Base-by-base conservation (phyloP, 92 coral and sea anemone genomes). In the Epizoanthus stellaris region DNA sequence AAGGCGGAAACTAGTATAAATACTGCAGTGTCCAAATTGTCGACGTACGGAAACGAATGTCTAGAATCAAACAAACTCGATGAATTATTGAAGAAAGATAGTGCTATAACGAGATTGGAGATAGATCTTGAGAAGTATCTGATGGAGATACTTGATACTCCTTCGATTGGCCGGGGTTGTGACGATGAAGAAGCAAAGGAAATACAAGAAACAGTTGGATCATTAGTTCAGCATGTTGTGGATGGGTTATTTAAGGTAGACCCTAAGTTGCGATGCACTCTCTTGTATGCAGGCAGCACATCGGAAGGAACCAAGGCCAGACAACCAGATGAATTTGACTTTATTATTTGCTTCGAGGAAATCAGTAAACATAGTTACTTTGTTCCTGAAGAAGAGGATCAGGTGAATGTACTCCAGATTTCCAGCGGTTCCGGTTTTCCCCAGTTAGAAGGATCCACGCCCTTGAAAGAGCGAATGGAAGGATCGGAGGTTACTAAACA, bases 291-390 rank as follows among this genome's bases (percentile, higher is more conserved):
- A 30, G 88, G 88, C 65, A 85, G 88, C 76, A 58, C 88, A 43
- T 75, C 88, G 17, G 88, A 85, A 85, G 88, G 82, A 60, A 85
- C 88, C 17, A 85, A 85, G 64, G 75, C 82, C n/a, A 73, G 75
- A 75, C 76, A 39, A 40, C 88, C 88, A 60, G 82, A 85, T 75
- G 88, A 85, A 80, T 85, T 85, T 85, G 88, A 85, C 73, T 85
- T 73, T 61, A 70, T n/a, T 42, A 58, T 85, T 25, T 85, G 88
- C 75, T 52, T 85, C 8, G 88, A 85, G 25, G 88, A 85, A 45
- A 82, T 85, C 8, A 85, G 88, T 72, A 80, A 85, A 38, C 75
- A 85, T 30, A 36, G 75, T 15, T 64, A 73, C 66, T 71, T 80
- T 36, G 75, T 59, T 39, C 82, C 60, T 85, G 64, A 85, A 85